These are phyloP conservation scores for Isichthys henryi DNA, from an alignment of 2,113 vertebrate species.

Conservation along the genomic window DNA sequence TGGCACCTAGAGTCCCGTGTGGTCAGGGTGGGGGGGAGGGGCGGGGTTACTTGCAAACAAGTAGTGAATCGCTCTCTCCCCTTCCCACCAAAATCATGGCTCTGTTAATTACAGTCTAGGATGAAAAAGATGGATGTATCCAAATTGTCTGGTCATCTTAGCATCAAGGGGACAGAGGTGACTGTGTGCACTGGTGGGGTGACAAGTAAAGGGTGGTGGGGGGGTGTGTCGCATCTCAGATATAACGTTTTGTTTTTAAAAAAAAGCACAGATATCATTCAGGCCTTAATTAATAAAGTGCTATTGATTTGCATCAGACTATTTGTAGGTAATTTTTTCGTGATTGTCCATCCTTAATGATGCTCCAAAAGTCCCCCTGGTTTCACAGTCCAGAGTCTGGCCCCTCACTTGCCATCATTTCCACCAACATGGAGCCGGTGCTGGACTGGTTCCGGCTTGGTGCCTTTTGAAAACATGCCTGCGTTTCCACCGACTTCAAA, in stretches of 20 bases:
- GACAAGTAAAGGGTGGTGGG: no score
- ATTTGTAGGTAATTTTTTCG: not conserved
- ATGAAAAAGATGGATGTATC: slow-evolving; percentile 29
- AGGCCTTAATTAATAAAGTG: not conserved
- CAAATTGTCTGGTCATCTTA: slow-evolving; percentile 47
- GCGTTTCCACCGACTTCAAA: not conserved
- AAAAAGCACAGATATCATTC: not conserved
- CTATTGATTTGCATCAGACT: not conserved
- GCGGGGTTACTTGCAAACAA: slow-evolving; percentile 42
- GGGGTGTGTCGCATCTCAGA: not conserved
- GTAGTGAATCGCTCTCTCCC: slow-evolving; percentile 38
- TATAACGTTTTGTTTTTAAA: not conserved
- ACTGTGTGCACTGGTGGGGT: not conserved
- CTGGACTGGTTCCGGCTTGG: not conserved
- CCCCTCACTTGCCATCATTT: not conserved
- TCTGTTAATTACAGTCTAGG: slow-evolving; percentile 53
- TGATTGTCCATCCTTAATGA: not conserved
- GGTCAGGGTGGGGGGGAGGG: not conserved
- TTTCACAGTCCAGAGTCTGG: slow-evolving; percentile 17
- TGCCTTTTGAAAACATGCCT: not conserved
- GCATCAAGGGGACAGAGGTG: not conserved
- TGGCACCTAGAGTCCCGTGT: slow-evolving; percentile 51
- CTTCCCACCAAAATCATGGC: slow-evolving; percentile 36
- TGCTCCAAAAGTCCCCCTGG: not conserved
- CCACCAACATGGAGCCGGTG: not conserved